phyloP scores from a whole-genome alignment of 2,797 vertebrate species.

The Parambassis ranga region DNA sequence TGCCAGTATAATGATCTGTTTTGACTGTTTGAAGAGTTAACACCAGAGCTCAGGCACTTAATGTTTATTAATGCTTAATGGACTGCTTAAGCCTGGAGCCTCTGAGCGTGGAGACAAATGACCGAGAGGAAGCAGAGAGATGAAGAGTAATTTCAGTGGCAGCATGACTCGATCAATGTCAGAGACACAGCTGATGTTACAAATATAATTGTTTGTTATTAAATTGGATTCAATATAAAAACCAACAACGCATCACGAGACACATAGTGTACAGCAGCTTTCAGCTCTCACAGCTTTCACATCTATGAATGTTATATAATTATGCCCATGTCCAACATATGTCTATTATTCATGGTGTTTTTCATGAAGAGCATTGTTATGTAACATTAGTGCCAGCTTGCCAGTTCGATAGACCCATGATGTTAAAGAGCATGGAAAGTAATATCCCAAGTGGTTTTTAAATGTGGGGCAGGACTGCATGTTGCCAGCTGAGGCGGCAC shows the following conservation, averaged over 20 bases:
- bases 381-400: conserved; percentile 1
- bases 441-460: conserved; percentile 18
- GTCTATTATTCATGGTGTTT: conserved; percentile 8
- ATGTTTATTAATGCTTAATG: too few relatives aligned
- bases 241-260: neutral
- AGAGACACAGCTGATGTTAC: neutral
- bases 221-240: conserved; percentile 1
- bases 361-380: conserved; percentile 8
- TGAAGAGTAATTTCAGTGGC: conserved; percentile 1
- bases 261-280: neutral
- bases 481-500: conserved; percentile 40
- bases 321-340: neutral
- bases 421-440: conserved; percentile 14
- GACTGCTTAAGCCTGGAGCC: conserved; percentile 7
- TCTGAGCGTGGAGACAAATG: neutral
- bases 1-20: too few relatives aligned
- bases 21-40: neutral
- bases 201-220: neutral
- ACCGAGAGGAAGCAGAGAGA: conserved; percentile 6
- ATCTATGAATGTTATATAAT: neutral
- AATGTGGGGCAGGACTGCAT: conserved; percentile 19
- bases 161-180: conserved; percentile 1
- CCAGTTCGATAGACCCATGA: neutral
- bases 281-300: neutral
- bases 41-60: neutral